Evolutionary conservation across 2,888 invertebrate species (phyloP), one percentile per base, ranked within the genome.

Genomic region (Leptopilina myrica): DNA sequence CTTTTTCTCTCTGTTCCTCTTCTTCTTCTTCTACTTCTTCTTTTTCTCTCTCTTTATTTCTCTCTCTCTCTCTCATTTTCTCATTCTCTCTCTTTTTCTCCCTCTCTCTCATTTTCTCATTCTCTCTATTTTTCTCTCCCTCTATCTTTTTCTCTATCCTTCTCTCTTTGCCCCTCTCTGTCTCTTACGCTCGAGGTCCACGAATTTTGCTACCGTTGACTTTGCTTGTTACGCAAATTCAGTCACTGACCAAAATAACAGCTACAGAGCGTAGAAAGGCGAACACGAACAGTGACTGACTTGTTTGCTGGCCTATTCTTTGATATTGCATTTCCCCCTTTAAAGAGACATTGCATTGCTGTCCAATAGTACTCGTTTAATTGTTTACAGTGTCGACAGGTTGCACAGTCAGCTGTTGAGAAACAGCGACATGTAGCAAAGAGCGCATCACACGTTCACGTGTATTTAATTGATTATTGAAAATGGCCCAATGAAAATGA

Each of bases 201-300:
- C 86, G 85, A 86, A 88, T 87, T 85, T 85, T 80, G 78, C 33
- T 26, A 40, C 73, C 56, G 73, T 76, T 80, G 81, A 82, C 82
- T 83, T 80, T 79, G 75, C 77, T 79, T 81, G 88, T 91, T 90
- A 90, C 90, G 90, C 89, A 90, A 90, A 90, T 86, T 87, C 86
- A 90, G 89, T 89, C 89, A 89, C 87, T 87, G 89, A 89, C 90
- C 86, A 90, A 91, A 90, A 90, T 90, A 91, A 89, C 87, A 85
- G 85, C 84, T 80, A 75, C 84, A 75, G 80, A 81, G 77, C 62
- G 78, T 69, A 79, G 75, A 75, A 79, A 82, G 81, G 78, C 79
- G 79, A 82, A 81, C 80, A 78, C 79, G 79, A 82, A 81, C 80
- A 78, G 80, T 81, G 81, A 84, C 80, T 82, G 82, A 81, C 81